Base-by-base conservation (phyloP, 2,797 vertebrate genomes). In the Sebastes diaconus region DNA sequence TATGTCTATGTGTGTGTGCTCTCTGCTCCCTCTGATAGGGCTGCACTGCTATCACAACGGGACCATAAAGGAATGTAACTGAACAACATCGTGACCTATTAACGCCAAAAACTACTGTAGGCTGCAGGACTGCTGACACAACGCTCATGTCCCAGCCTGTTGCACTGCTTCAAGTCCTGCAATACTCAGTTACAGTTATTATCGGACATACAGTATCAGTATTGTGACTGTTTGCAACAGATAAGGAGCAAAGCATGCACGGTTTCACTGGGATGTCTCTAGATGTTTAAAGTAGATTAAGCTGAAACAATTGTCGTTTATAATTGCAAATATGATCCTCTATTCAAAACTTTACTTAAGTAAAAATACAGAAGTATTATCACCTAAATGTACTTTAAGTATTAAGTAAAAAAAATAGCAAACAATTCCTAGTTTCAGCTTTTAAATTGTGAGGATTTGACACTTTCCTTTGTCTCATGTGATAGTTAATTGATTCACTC, bases 51-150 rank as follows among this genome's bases (percentile, higher is more conserved):
- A 73, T 86, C 81, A 81, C 76, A 69, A 36, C 10, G 16, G 6
- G 13, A 14, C 66, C 59, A 84, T 78, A 66, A 84, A 84, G 71
- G 84, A 89, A 83, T 83, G 68, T 61, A 25, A 74, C 65, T 65
- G 20, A 81, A 73, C 64, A 72, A 79, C 71, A 71, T 5, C 0
- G 25, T 84, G 86, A 79, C 85, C 90, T 34, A 90, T 77, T 79
- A 87, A 91, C 81, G 78, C 22, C 12, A n/a, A 39, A 22, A 69
- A 13, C 57, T 18, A 8, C 32, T 6, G 46, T 4, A 13, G 14
- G 27, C 12, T 3, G 55, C 25, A 11, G 42, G 12, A 13, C 42
- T n/a, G 32, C 42, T 22, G 34, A 36, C 65, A 57, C 29, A 1
- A n/a, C 5, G 34, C 50, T 52, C 57, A 13, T 3, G 60, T 66